Percentiles rank a stretch among this genome's conserved stretches.
These are phyloP conservation scores for Corythornis vintsioides DNA, from an alignment of 2,113 vertebrate species.

Conservation along the genomic window DNA sequence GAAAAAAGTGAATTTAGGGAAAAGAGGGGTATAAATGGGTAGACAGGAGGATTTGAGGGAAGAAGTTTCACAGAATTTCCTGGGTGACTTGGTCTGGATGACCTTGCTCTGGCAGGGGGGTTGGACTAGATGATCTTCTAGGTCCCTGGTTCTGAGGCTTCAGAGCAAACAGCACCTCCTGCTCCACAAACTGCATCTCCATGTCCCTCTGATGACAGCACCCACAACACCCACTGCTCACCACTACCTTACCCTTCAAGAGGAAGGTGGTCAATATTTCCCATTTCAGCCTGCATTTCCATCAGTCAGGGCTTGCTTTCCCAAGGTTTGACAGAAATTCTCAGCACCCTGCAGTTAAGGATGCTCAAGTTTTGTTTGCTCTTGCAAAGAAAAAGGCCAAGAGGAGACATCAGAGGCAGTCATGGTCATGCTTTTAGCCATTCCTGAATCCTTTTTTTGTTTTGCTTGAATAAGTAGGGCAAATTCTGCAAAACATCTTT, in stretches of 20 bases:
- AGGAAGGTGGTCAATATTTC: not conserved
- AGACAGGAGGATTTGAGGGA: not conserved
- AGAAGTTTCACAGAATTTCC: not conserved
- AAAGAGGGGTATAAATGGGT: not conserved
- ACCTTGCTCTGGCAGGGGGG: too few species aligned
- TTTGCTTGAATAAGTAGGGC: not conserved
- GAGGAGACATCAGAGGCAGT: not conserved
- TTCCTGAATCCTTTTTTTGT: not conserved
- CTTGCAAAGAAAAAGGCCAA: not conserved
- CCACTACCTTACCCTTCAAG: not conserved
- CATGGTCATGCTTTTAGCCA: not conserved
- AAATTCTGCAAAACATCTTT: conserved; percentile 61
- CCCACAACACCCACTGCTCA: not conserved
- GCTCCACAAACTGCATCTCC: not conserved
- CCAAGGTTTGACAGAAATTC: not conserved
- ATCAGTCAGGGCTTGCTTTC: not conserved
- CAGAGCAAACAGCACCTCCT: not conserved
- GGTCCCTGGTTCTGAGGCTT: not conserved
- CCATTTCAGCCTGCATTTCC: not conserved
- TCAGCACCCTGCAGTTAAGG: not conserved
- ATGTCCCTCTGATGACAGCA: not conserved
- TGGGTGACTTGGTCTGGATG: too few species aligned
- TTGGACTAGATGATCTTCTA: too few species aligned
- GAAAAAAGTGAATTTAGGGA: not conserved
- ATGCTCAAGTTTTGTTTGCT: not conserved